Conservation (phyloP, 2,888 invertebrate genomes). For the Orchesella flavescens region DNA sequence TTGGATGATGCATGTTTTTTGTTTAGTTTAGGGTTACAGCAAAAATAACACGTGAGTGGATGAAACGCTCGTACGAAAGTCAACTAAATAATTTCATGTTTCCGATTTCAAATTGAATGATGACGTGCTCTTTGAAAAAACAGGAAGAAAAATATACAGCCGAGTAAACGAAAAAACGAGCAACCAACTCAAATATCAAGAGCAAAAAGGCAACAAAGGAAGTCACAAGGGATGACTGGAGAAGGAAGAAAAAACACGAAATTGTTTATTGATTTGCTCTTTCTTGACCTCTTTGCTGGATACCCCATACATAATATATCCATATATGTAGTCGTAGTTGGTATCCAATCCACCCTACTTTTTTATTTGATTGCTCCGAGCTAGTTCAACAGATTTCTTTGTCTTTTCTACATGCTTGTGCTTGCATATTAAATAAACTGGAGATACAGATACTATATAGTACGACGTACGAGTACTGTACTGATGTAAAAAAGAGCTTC, state of each 20-base stretch:
- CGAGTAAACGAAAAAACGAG: background rate
- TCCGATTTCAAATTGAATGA: slow-evolving; percentile 49
- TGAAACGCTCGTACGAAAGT: background rate
- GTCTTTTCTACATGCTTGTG: background rate
- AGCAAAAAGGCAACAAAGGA: background rate
- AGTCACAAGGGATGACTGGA: slow-evolving; percentile 2
- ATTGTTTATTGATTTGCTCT: slow-evolving; percentile 46
- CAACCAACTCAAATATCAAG: slow-evolving; percentile 2
- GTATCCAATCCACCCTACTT: background rate
- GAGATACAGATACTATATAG: no score
- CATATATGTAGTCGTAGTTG: no score
- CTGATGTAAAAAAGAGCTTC: no score
- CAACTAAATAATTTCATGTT: slow-evolving; percentile 42
- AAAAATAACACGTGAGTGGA: background rate
- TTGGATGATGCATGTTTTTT: no score
- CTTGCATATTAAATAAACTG: no score
- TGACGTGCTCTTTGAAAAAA: slow-evolving; percentile 34
- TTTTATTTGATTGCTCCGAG: background rate
- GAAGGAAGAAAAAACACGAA: slow-evolving; percentile 14
- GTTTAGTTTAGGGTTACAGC: background rate
- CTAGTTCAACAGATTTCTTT: slow-evolving; percentile 13
- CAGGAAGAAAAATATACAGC: background rate
- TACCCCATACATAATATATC: background rate
- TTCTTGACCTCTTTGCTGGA: slow-evolving; percentile 3
- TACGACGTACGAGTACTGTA: no score